Base-by-base conservation (phyloP, 2,113 vertebrate species). In the Aythya baeri region DNA sequence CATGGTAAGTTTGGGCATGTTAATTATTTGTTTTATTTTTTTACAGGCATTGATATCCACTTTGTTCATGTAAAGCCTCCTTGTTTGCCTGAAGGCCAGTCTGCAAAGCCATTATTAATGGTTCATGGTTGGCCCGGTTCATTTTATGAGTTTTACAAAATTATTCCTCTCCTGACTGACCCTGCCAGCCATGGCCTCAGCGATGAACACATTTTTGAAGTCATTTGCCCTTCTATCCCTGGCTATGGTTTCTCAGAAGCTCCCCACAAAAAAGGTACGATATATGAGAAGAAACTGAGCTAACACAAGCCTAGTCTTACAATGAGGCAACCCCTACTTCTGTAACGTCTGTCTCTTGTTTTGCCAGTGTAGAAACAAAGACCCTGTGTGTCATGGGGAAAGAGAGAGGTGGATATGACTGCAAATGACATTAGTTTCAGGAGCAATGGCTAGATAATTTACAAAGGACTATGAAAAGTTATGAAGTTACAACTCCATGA, bases 101-200 rank as follows among this genome's bases (percentile, higher is more conserved):
- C 87, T 74, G 92, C 97, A 22, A 97, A 97, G 52, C 98, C 98
- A 15, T 73, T 98, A 20, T 34, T 98, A 50, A 98, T 98, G 98
- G 96, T 98, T 29, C 98, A 98, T 6, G 98, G 98, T 63, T 98
- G 98, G 98, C 98, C 98, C 1, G 98, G 98, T 44, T 98, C 97
- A 10, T 98, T 98, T 91, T 98, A 95, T 0, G 98, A 98, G 94
- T 98, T 98, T 32, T 98, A 98, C 93, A 98, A 98, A 77, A 98
- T 98, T 20, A 98, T 98, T 57, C 98, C 98, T 2, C 88, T 98
- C 41, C 97, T 98, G 88, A 98, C 95, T 3, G 97, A 98, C 54
- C 98, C 98, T 25, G 92, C 71, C 49, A 96, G 66, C 87, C 97
- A 98, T 0, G 95, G 98, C 55, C 94, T 98, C 57, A 77, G 95